phyloP scores from a whole-genome alignment of 2,888 invertebrate genomes.

The Cacoxenus indagator region DNA sequence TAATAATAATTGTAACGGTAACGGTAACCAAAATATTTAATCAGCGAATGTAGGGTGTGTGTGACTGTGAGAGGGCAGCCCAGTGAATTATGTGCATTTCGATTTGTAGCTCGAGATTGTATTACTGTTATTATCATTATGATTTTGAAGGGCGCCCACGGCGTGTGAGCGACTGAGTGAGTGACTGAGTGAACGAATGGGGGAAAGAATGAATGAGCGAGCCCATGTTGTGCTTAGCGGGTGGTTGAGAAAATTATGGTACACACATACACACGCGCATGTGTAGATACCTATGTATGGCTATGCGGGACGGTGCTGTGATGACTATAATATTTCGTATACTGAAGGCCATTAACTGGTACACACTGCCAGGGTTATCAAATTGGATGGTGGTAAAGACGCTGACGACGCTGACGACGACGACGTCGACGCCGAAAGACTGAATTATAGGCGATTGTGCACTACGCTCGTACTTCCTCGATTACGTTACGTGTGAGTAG shows the following conservation, averaged over 20 bases:
- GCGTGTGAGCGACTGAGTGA: neutral
- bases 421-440: conserved; percentile 16
- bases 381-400: neutral
- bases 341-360: conserved; percentile 22
- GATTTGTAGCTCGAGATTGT: conserved; percentile 5
- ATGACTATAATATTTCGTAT: conserved; percentile 17
- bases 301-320: neutral
- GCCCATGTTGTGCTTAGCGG: conserved; percentile 43
- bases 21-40: neutral
- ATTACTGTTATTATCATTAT: conserved; percentile 12
- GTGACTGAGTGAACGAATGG: neutral
- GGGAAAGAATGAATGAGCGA: conserved; percentile 13
- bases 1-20: no score
- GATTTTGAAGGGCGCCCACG: neutral
- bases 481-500: neutral
- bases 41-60: neutral
- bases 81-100: neutral
- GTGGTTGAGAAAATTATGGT: conserved; percentile 50
- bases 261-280: conserved; percentile 32
- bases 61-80: neutral
- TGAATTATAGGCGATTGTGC: conserved; percentile 32
- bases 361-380: conserved; percentile 21
- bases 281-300: conserved; percentile 27
- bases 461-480: neutral
- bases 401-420: neutral